phyloP scores from a whole-genome alignment of 1,140 invertebrate species.

The Cyclargus thomasi region DNA sequence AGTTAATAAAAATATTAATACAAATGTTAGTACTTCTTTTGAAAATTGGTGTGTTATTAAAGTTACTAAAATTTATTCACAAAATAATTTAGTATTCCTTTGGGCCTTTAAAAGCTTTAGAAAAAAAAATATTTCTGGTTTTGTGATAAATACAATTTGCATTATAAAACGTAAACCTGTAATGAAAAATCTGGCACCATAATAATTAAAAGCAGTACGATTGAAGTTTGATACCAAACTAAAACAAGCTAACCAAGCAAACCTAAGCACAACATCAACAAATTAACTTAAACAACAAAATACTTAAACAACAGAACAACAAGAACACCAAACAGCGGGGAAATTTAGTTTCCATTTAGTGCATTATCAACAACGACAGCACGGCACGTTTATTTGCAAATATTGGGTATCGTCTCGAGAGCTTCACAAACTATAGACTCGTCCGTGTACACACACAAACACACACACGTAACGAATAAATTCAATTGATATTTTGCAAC shows the following conservation, averaged over 20 bases:
- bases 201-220: not conserved
- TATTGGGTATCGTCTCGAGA: conserved; percentile 39
- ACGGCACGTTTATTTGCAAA: conserved; percentile 33
- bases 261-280: not conserved
- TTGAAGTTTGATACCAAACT: not conserved
- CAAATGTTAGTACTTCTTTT: not conserved
- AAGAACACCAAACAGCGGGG: conserved; percentile 5
- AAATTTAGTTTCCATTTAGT: conserved; percentile 13
- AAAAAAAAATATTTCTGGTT: too few species aligned
- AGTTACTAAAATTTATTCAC: too few species aligned
- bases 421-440: conserved; percentile 27
- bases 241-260: not conserved
- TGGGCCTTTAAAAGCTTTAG: too few species aligned
- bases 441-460: not conserved
- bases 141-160: too few species aligned
- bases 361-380: conserved; percentile 28
- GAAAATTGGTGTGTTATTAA: too few species aligned
- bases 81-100: too few species aligned
- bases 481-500: not conserved
- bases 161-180: too few species aligned
- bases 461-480: not conserved
- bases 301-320: conserved; percentile 6
- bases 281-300: conserved; percentile 7
- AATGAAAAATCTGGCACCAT: too few species aligned
- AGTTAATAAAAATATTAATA: not conserved